Conservation (phyloP, 2,797 vertebrate genomes). For the Parambassis ranga region DNA sequence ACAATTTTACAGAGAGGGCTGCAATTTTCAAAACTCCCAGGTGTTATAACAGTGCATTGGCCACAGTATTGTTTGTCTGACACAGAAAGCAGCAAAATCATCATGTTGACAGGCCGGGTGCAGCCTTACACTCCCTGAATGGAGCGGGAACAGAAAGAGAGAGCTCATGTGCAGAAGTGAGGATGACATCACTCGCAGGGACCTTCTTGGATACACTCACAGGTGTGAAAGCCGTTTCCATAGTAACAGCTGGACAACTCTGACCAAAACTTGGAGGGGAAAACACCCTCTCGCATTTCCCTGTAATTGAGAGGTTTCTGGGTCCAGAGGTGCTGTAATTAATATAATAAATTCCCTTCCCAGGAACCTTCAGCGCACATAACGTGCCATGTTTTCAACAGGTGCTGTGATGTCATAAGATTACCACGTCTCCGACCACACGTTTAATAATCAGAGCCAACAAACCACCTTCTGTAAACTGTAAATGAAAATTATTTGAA, state of each 20-base stretch:
- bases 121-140: conserved; percentile 26
- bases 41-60: conserved; percentile 20
- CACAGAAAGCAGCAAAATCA: conserved; percentile 24
- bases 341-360: conserved; percentile 12
- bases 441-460: neutral
- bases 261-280: conserved; percentile 8
- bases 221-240: conserved; percentile 38
- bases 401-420: conserved; percentile 65
- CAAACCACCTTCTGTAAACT: conserved; percentile 33
- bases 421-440: conserved; percentile 17
- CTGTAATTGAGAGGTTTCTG: conserved; percentile 2
- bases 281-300: conserved; percentile 43
- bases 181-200: conserved; percentile 29
- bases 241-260: conserved; percentile 23
- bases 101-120: conserved; percentile 34
- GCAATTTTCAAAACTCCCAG: conserved; percentile 21
- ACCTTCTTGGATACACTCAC: conserved; percentile 25
- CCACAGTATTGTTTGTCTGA: conserved; percentile 28
- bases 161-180: conserved; percentile 20
- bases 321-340: conserved; percentile 6
- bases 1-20: conserved; percentile 7
- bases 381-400: conserved; percentile 54
- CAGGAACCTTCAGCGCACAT: conserved; percentile 8
- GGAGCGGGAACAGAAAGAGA: conserved; percentile 6
- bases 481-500: conserved; percentile 36